These are phyloP conservation scores for Caenorhabditis imperialis DNA, from an alignment of 2,888 invertebrate genomes.

Conservation along the genomic window DNA sequence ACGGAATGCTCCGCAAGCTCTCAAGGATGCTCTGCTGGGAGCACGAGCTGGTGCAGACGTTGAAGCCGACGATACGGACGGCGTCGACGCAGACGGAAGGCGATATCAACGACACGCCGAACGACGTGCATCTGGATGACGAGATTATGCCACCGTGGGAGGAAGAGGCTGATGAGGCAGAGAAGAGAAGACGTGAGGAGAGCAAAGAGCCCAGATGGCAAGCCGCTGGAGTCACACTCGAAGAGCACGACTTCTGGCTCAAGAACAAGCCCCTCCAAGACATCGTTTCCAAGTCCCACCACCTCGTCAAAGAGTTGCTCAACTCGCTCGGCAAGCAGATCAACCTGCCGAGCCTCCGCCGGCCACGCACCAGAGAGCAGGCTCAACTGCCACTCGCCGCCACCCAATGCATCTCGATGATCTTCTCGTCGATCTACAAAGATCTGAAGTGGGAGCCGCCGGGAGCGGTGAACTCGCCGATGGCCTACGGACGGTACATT, in stretches of 20 bases:
- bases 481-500: constrained; percentile 46
- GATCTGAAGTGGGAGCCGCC: constrained; percentile 56
- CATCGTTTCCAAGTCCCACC: constrained; percentile 37
- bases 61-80: constrained; percentile 49
- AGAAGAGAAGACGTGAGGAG: constrained; percentile 4
- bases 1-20: constrained; percentile 43
- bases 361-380: constrained; percentile 11
- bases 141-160: constrained; percentile 33
- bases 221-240: constrained; percentile 43
- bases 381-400: constrained; percentile 19
- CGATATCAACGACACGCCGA: constrained; percentile 21
- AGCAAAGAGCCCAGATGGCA: constrained; percentile 27
- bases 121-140: constrained; percentile 15
- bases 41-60: constrained; percentile 43
- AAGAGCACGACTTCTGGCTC: constrained; percentile 59
- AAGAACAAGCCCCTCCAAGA: constrained; percentile 53
- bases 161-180: constrained; percentile 3
- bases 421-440: constrained; percentile 58
- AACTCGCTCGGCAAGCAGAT: constrained; percentile 47
- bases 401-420: constrained; percentile 46
- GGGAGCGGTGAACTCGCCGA: constrained; percentile 29
- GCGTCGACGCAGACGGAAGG: constrained; percentile 58
- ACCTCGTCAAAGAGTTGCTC: constrained; percentile 47
- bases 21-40: constrained; percentile 62
- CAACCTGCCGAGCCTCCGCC: constrained; percentile 10